Evolutionary conservation across 1,140 invertebrate genomes (phyloP).

Genomic region (Mizuhopecten yessoensis): DNA sequence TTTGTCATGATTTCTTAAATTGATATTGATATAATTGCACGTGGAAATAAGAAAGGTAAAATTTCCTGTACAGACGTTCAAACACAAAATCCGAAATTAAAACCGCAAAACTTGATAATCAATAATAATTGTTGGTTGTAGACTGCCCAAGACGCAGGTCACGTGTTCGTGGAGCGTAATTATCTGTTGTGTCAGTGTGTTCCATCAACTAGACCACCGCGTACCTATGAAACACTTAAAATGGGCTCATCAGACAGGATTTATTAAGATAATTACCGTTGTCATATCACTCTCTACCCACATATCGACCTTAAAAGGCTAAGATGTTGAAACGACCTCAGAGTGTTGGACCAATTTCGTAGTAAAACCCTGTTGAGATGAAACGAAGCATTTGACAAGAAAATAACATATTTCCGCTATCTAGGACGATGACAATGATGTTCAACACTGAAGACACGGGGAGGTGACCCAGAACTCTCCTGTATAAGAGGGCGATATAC

Average conservation of each 20-base stretch:
- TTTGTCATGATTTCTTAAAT: too few species aligned
- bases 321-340: neutral
- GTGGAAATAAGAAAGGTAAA: too few species aligned
- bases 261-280: neutral
- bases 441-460: neutral
- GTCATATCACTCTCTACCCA: slow-evolving; percentile 16
- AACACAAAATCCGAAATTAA: too few species aligned
- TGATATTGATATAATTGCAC: too few species aligned
- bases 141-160: neutral
- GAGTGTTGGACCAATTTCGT: neutral
- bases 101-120: too few species aligned
- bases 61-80: too few species aligned
- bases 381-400: slow-evolving; percentile 27
- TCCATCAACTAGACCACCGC: neutral
- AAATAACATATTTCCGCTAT: slow-evolving; percentile 27
- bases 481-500: neutral
- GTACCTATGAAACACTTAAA: neutral
- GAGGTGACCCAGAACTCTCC: neutral
- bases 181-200: neutral
- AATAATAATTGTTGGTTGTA: neutral
- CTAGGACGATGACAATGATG: neutral
- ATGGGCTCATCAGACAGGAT: neutral
- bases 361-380: neutral
- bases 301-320: slow-evolving; percentile 9
- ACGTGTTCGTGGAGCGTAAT: neutral